Evolutionary conservation across 2,888 invertebrate genomes (phyloP), one percentile per base, ranked within the genome.

Genomic region (Salticus scenicus): DNA sequence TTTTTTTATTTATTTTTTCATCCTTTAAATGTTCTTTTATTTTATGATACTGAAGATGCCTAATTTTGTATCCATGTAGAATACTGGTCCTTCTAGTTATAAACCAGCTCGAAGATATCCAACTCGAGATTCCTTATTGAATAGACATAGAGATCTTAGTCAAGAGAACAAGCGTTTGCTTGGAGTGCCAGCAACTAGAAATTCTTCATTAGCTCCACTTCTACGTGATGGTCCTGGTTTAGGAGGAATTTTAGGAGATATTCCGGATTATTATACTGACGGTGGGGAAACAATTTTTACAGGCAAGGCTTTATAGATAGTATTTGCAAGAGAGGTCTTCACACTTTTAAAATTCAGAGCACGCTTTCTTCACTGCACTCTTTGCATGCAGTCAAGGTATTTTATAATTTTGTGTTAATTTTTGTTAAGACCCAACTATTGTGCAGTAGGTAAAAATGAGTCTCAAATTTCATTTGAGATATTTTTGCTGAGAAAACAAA

Each of bases 241-340:
- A 64, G 84, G 84, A 75, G 74, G 84, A 63, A 74, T 85, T 47
- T 70, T 85, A 17, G 79, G 78, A 42, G 84, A 85, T 70, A 85
- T 85, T 78, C 84, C 84, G 70, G 84, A 85, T 79, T 85, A 85
- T 51, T 85, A 85, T 75, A 85, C 84, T 85, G 84, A 85, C 79
- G 84, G 84, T 85, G 84, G 84, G 84, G 84, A 85, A 79, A 74
- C 84, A 78, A 85, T 85, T 85, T 78, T 85, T 85, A 79, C 84
- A 85, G 84, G 84, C 84, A 85, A 85, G 84, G 70, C 47, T 74
- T 74, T 42, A 47, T 85, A 85, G 78, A 78, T 79, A 79, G 84
- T 85, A 70, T 85, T 84, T 77, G 83, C 77, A 73, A 77, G 77
- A 74, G 77, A 42, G 47, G 42, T 57, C 69, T 27, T 30, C 47